Percentiles rank a stretch among this genome's conserved stretches.
Evolutionary conservation across 92 coral and sea anemone species (phyloP).

Genomic region (Zoanthus sansibaricus): DNA sequence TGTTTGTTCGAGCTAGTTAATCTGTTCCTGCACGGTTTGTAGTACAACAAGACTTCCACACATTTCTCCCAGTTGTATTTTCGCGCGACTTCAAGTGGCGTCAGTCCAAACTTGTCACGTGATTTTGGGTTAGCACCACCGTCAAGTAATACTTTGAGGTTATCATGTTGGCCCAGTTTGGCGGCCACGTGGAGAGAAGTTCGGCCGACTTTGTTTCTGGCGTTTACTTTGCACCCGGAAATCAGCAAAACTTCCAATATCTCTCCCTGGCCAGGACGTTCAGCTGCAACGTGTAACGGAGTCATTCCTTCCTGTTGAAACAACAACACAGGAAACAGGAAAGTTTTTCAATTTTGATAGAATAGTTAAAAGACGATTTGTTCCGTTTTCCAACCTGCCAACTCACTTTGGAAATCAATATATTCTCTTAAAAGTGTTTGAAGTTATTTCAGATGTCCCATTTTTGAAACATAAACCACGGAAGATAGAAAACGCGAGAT

Average conservation of each 20-base stretch:
- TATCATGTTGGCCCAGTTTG: slow-evolving; percentile 63
- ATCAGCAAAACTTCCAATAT: slow-evolving; percentile 53
- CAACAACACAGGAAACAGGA: not conserved
- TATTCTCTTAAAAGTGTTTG: too few species aligned
- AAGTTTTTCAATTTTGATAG: too few species aligned
- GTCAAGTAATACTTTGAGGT: slow-evolving; percentile 69
- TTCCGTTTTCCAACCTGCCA: too few species aligned
- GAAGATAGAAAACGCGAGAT: too few species aligned
- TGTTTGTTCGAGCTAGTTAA: not conserved
- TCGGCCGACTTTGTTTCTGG: slow-evolving; percentile 83
- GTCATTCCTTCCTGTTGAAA: slow-evolving; percentile 83
- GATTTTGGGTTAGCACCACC: slow-evolving; percentile 72
- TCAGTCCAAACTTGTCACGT: slow-evolving; percentile 81
- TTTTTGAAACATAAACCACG: too few species aligned
- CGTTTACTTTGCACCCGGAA: slow-evolving; percentile 61
- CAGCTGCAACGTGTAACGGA: slow-evolving; percentile 79
- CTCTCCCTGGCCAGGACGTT: slow-evolving; percentile 44
- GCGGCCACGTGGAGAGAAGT: slow-evolving; percentile 88
- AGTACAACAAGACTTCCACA: slow-evolving; percentile 73
- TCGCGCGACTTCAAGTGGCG: slow-evolving; percentile 80
- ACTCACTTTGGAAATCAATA: too few species aligned
- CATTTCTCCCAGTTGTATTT: slow-evolving; percentile 62
- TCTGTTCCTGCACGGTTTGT: slow-evolving; percentile 59
- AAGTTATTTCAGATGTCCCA: too few species aligned
- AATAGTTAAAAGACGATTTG: too few species aligned